Evolutionary conservation across 1,140 invertebrate genomes (phyloP), one percentile per base, ranked within the genome.

Genomic region (Aphidius ervi): DNA sequence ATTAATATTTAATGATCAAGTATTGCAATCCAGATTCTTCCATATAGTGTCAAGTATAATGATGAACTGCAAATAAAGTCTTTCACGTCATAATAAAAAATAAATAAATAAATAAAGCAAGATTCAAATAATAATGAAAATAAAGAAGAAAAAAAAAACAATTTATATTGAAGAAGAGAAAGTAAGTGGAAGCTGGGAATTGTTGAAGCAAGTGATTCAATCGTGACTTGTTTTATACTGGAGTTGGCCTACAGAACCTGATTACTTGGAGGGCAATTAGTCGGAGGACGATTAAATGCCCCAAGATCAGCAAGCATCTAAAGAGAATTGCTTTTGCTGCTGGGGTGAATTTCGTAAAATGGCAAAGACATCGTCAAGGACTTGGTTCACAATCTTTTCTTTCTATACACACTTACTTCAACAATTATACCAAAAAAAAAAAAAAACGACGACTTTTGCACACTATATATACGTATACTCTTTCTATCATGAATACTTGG

Each of bases 251-350:
- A 46, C 40, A 55, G 59, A 48, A 31, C 46, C 46, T 61, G 53
- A 61, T 61, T 61, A 61, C 59, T 56, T 37, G 31, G 46, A 47
- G 59, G 59, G 59, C 59, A 61, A 61, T 61, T 61, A 61, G 59
- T 56, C 45, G 45, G 59, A 23, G n/a, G 20, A 52, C 59, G 53
- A 61, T 61, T 61, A 61, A 61, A 61, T 49, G 59, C 52, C 56
- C 59, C 23, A 43, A 43, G 9, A 50, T 23, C 23, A 23, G 9
- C 16, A 43, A 23, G 48, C 23, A 50, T 61, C 59, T 20, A 39
- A 45, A 61, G 56, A 58, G 46, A 50, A 58, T 47, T 56, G 48
- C 20, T 47, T 4, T 5, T 7, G 48, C 20, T 47, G 46, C 5
- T 31, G 40, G 59, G 59, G 53, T 61, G 59, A 61, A 37, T 61